Conservation (phyloP, 2,888 invertebrate genomes). For the Blastobasis adustella region DNA sequence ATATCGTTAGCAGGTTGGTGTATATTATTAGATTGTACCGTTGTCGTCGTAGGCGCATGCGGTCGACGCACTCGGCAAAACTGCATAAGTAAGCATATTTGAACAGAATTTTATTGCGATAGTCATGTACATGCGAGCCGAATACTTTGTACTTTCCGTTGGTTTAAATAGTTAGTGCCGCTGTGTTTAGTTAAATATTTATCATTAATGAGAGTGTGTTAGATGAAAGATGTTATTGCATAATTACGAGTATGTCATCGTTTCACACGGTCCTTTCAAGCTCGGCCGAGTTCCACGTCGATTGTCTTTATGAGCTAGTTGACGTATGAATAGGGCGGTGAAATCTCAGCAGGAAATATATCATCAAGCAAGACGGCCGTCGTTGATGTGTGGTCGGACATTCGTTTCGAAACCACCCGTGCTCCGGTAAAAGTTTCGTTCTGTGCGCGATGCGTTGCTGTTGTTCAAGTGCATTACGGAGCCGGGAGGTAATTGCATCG, state of each 20-base stretch:
- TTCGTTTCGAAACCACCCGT: background rate
- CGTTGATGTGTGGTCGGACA: conserved; percentile 10
- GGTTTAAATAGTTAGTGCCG: too few relatives aligned
- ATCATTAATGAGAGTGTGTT: too few relatives aligned
- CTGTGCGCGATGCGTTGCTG: background rate
- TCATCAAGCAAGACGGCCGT: conserved; percentile 12
- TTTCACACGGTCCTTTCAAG: conserved; percentile 6
- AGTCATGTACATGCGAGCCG: too few relatives aligned
- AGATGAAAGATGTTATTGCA: too few relatives aligned
- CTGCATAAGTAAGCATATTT: conserved; percentile 22
- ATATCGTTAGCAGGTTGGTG: conserved; percentile 23
- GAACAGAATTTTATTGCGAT: conserved; percentile 1
- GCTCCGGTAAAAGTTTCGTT: background rate
- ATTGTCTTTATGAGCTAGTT: conserved; percentile 20
- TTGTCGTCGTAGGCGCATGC: conserved; percentile 26
- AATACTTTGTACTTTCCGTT: too few relatives aligned
- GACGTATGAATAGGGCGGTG: conserved; percentile 22
- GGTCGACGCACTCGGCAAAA: conserved; percentile 51
- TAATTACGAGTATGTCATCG: background rate
- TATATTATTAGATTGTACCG: conserved; percentile 48
- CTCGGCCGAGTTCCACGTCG: conserved; percentile 10
- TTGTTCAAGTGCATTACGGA: background rate
- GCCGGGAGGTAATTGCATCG: conserved; percentile 16
- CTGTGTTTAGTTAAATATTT: too few relatives aligned
- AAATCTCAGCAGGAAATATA: conserved; percentile 22